Conservation (phyloP, 2,888 invertebrate species). For the Acrobasis repandana region DNA sequence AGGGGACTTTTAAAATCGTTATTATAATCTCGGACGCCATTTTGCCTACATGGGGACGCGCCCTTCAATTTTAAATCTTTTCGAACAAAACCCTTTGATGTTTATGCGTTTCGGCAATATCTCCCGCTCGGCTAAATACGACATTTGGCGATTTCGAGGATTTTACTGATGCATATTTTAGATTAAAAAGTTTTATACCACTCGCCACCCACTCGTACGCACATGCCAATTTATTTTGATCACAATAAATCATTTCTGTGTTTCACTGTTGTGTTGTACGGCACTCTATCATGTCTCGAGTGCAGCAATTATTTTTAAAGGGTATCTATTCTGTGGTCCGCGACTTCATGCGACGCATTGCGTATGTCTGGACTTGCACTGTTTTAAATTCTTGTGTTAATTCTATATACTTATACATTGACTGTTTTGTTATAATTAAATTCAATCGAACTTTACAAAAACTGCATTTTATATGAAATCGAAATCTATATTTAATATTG, state of each 20-base stretch:
- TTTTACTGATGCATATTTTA: constrained; percentile 76
- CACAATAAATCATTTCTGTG: constrained; percentile 52
- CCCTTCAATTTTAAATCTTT: constrained; percentile 80
- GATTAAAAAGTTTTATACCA: constrained; percentile 70
- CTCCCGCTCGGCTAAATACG: constrained; percentile 69
- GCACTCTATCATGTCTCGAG: constrained; percentile 46
- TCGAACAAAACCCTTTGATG: constrained; percentile 80
- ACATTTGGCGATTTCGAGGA: constrained; percentile 77
- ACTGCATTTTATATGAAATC: no score
- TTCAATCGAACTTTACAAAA: no score
- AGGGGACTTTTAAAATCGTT: constrained; percentile 81
- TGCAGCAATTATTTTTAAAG: constrained; percentile 44
- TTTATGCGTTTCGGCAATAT: constrained; percentile 79
- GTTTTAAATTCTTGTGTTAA: no score
- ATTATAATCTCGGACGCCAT: constrained; percentile 83
- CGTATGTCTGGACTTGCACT: constrained; percentile 1
- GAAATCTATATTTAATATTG: neutral
- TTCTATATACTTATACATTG: no score
- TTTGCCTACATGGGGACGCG: constrained; percentile 74
- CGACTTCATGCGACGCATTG: no score
- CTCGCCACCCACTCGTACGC: constrained; percentile 46
- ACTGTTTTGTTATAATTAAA: no score
- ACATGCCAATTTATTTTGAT: constrained; percentile 50
- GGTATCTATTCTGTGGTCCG: constrained; percentile 34
- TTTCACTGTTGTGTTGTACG: constrained; percentile 48